Evolutionary conservation across 1,140 invertebrate species (phyloP).

Genomic region (Oncopodura yosiiana): DNA sequence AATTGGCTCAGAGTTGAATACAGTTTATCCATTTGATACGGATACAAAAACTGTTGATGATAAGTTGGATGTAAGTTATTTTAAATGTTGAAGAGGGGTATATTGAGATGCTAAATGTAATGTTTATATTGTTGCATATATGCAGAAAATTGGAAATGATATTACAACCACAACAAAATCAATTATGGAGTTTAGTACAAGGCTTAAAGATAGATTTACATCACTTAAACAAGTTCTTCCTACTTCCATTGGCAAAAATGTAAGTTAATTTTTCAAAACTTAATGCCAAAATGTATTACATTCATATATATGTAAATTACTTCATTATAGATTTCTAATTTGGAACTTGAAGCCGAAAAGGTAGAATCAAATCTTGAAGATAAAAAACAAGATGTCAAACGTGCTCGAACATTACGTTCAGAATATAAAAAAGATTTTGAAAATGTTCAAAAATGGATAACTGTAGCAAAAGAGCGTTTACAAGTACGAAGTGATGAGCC

Average conservation of each 20-base stretch:
- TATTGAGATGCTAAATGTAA: background rate
- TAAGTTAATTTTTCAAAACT: conserved; percentile 10
- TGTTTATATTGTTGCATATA: background rate
- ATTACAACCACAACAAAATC: conserved; percentile 10
- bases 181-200: conserved; percentile 22
- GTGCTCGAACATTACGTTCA: conserved; percentile 64
- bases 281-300: background rate
- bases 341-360: conserved; percentile 60
- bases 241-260: conserved; percentile 23
- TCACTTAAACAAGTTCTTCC: conserved; percentile 31
- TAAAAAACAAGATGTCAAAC: conserved; percentile 72
- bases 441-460: conserved; percentile 68
- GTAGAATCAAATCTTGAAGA: conserved; percentile 69
- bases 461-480: conserved; percentile 67
- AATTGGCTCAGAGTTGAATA: conserved; percentile 6
- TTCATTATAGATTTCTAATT: conserved; percentile 36
- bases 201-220: conserved; percentile 28
- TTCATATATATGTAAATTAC: background rate
- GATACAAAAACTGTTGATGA: conserved; percentile 5
- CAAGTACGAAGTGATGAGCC: conserved; percentile 70
- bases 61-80: background rate
- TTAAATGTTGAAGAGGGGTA: background rate
- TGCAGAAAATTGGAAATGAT: conserved; percentile 14
- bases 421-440: conserved; percentile 71
- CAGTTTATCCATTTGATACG: conserved; percentile 19